Percentiles rank a stretch among this genome's conserved stretches.
Evolutionary conservation across 2,113 vertebrate species (phyloP).

Genomic region (Zosterops lateralis): DNA sequence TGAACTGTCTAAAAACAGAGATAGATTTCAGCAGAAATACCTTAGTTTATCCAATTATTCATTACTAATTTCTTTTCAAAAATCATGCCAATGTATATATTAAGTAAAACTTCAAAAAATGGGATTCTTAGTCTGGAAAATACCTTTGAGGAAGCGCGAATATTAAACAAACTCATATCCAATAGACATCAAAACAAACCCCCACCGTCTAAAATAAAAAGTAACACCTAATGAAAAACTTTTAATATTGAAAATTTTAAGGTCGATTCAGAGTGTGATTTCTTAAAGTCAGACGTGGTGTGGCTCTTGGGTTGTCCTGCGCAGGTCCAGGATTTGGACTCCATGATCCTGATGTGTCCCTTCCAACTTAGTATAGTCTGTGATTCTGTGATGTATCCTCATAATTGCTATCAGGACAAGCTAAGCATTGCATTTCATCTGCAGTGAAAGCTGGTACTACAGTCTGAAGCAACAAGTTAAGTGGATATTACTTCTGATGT

Average conservation of each 20-base stretch:
- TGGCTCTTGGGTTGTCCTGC: not conserved
- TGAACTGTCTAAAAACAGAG: not conserved
- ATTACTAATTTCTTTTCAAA: not conserved
- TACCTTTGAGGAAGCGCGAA: not conserved
- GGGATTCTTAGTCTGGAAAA: not conserved
- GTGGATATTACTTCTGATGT: slow-evolving; percentile 10
- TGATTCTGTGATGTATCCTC: not conserved
- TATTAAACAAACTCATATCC: not conserved
- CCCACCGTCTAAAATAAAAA: not conserved
- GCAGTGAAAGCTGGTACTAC: not conserved
- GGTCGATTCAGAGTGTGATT: not conserved
- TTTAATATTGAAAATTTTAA: not conserved
- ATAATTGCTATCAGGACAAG: not conserved
- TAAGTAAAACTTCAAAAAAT: not conserved
- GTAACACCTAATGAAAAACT: not conserved
- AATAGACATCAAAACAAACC: not conserved
- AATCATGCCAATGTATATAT: not conserved
- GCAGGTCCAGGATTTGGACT: not conserved
- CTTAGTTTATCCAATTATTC: not conserved
- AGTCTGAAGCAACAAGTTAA: not conserved
- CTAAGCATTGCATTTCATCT: not conserved
- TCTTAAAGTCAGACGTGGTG: not conserved
- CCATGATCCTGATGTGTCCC: not conserved
- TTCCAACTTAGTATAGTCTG: not conserved
- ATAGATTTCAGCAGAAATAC: not conserved